These are phyloP conservation scores for Dipodomys ordii DNA, from an alignment of 2,113 vertebrate species.

Conservation along the genomic window DNA sequence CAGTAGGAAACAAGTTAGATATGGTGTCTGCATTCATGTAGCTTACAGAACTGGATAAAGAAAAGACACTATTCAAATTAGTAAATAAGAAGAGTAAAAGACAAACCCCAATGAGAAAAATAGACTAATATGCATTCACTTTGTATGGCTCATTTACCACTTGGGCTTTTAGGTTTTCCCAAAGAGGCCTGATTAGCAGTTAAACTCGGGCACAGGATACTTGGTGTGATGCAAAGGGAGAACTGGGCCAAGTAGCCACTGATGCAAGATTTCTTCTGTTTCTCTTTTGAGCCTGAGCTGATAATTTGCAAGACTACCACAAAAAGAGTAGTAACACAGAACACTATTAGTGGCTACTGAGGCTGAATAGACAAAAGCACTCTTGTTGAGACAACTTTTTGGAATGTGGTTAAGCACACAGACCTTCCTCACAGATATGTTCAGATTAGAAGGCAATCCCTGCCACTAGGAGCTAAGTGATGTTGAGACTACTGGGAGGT, in stretches of 20 bases:
- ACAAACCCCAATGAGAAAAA: not conserved
- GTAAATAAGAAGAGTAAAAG: not conserved
- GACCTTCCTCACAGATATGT: not conserved
- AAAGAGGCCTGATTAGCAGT: too few species aligned
- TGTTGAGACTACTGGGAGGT: not conserved
- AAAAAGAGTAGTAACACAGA: not conserved
- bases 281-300: not conserved
- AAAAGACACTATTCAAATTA: not conserved
- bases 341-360: too few species aligned
- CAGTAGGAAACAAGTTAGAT: not conserved
- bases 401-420: not conserved
- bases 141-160: accelerated
- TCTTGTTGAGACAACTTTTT: not conserved
- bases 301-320: not conserved
- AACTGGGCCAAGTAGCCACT: accelerated
- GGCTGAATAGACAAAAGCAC: not conserved
- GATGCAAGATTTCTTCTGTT: not conserved
- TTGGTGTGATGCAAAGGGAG: accelerated
- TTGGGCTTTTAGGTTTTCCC: not conserved
- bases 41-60: not conserved
- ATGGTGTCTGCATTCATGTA: not conserved
- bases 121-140: accelerated
- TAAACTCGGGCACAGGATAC: too few species aligned
- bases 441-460: not conserved
- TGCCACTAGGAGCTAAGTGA: not conserved